These are phyloP conservation scores for Upupa epops DNA, from an alignment of 2,113 vertebrate species.

Conservation along the genomic window DNA sequence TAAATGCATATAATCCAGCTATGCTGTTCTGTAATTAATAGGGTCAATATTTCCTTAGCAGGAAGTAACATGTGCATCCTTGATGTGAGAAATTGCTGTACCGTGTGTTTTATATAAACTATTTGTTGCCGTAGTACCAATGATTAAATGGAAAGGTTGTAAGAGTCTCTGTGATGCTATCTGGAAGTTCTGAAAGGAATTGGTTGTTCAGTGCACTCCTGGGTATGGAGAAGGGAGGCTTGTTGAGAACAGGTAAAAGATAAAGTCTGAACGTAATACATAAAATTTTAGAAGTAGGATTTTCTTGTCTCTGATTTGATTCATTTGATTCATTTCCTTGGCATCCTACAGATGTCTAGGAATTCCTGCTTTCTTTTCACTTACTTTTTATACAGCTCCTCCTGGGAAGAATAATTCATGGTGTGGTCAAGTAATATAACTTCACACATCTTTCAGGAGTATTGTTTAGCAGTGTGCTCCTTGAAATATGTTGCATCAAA, in stretches of 20 bases:
- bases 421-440: conserved; percentile 57
- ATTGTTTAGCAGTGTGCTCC: conserved; percentile 40
- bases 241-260: neutral
- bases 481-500: conserved; percentile 54
- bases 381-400: conserved; percentile 37
- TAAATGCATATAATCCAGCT: neutral
- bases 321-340: conserved; percentile 63
- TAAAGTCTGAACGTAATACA: neutral
- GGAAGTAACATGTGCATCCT: neutral
- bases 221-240: neutral
- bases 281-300: conserved; percentile 35
- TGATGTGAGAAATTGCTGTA: neutral
- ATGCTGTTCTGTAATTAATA: neutral
- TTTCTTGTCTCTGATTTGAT: conserved; percentile 50
- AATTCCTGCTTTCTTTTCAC: conserved; percentile 41
- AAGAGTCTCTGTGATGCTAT: neutral
- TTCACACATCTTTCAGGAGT: conserved; percentile 46
- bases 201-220: neutral
- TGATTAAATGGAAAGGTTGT: neutral
- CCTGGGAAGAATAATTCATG: conserved; percentile 60
- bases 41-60: neutral
- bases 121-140: neutral
- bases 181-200: neutral
- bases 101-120: neutral
- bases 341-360: conserved; percentile 40